Conservation (phyloP, 2,113 vertebrate genomes). For the Charina bottae region DNA sequence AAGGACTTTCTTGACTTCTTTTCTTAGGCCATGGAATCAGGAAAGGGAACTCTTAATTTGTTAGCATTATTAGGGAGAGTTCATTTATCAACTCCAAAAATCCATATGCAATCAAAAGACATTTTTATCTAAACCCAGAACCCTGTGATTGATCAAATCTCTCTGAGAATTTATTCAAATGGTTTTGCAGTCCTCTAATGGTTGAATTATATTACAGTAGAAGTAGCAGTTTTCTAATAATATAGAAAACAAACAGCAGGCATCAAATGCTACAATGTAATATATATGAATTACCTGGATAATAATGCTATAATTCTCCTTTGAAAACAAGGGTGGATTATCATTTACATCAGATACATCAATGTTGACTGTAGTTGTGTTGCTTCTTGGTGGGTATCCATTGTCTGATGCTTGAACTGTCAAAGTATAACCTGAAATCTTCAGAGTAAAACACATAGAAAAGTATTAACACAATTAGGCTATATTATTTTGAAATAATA, state of each 20-base stretch:
- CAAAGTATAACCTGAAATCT: constrained; percentile 96
- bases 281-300: constrained; percentile 83
- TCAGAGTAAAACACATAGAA: constrained; percentile 27
- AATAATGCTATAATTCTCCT: constrained; percentile 91
- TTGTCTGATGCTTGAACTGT: constrained; percentile 88
- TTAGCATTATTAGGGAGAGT: background rate
- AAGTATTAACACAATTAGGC: constrained; percentile 10
- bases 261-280: background rate
- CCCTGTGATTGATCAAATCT: background rate
- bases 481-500: background rate
- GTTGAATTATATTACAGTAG: background rate
- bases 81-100: background rate
- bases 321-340: constrained; percentile 92
- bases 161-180: background rate
- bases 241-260: background rate
- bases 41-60: background rate
- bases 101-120: background rate
- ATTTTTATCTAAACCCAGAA: background rate
- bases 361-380: constrained; percentile 88
- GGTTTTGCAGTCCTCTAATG: background rate
- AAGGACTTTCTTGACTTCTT: background rate
- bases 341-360: constrained; percentile 98
- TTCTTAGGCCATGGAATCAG: background rate
- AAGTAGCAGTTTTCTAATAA: background rate
- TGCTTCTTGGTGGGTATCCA: constrained; percentile 80